A percentile compares a stretch with the other conserved stretches of the same genome.
Conservation (phyloP, 2,888 invertebrate species). For the Enoplolaimus lenunculus region DNA sequence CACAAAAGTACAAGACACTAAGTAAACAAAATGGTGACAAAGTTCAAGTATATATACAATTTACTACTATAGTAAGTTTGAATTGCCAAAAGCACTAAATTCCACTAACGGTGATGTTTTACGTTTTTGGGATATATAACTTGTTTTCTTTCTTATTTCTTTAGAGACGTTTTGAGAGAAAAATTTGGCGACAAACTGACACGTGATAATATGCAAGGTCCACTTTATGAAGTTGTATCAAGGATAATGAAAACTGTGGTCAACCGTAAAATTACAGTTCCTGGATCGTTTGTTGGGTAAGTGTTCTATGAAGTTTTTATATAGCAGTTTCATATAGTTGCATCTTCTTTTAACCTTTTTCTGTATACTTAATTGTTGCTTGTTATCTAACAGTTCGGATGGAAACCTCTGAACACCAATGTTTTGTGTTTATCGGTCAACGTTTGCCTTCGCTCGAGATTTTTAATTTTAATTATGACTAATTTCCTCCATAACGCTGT, state of each 20-base stretch:
- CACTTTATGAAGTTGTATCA: constrained; percentile 83
- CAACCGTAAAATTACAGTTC: constrained; percentile 81
- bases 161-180: constrained; percentile 69
- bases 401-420: too few relatives aligned
- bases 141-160: constrained; percentile 22
- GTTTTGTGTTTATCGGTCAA: too few relatives aligned
- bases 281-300: constrained; percentile 79
- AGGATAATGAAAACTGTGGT: constrained; percentile 91
- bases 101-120: too few relatives aligned
- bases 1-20: too few relatives aligned
- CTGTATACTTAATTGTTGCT: neutral
- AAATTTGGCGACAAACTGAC: constrained; percentile 82
- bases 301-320: constrained; percentile 26
- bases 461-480: too few relatives aligned
- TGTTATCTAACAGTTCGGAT: constrained; percentile 13
- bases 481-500: too few relatives aligned
- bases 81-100: too few relatives aligned
- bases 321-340: neutral
- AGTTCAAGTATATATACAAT: too few relatives aligned
- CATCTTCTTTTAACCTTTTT: neutral
- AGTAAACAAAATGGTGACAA: too few relatives aligned
- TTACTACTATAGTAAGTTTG: too few relatives aligned
- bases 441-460: too few relatives aligned
- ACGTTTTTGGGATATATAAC: too few relatives aligned
- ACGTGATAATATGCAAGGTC: constrained; percentile 70